phyloP scores from a whole-genome alignment of 2,888 invertebrate genomes.

The Pachymerium ferrugineum region DNA sequence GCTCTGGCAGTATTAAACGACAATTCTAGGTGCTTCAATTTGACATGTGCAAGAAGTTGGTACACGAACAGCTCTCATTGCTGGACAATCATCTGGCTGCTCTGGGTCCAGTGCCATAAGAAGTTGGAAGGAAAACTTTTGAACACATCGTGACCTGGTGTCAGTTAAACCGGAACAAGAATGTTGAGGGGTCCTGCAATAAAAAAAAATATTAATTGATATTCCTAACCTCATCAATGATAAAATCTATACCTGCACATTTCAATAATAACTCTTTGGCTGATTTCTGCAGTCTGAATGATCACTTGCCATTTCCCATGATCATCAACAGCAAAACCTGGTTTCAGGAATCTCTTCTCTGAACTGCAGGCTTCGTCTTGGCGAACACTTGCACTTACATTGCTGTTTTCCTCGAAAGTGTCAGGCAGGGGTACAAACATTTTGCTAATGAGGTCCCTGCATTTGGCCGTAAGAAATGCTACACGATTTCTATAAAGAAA shows the following conservation, averaged over 20 bases:
- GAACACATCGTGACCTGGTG: constrained; percentile 40
- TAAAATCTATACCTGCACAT: constrained; percentile 38
- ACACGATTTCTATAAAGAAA: constrained; percentile 28
- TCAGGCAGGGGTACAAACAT: constrained; percentile 28
- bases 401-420: constrained; percentile 25
- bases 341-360: constrained; percentile 40
- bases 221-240: background rate
- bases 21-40: constrained; percentile 31
- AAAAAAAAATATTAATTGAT: no score
- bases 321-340: constrained; percentile 42
- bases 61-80: constrained; percentile 41
- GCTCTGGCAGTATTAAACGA: background rate
- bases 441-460: background rate
- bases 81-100: constrained; percentile 42
- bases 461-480: constrained; percentile 27
- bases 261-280: constrained; percentile 41
- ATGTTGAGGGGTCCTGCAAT: constrained; percentile 27
- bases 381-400: background rate
- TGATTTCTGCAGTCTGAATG: constrained; percentile 40
- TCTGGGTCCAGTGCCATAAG: constrained; percentile 43
- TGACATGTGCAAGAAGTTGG: constrained; percentile 43
- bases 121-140: constrained; percentile 41
- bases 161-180: constrained; percentile 13
- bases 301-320: constrained; percentile 42
- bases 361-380: constrained; percentile 39